Evolutionary conservation across 2,113 vertebrate genomes (phyloP).

Genomic region (Mixornis gularis): DNA sequence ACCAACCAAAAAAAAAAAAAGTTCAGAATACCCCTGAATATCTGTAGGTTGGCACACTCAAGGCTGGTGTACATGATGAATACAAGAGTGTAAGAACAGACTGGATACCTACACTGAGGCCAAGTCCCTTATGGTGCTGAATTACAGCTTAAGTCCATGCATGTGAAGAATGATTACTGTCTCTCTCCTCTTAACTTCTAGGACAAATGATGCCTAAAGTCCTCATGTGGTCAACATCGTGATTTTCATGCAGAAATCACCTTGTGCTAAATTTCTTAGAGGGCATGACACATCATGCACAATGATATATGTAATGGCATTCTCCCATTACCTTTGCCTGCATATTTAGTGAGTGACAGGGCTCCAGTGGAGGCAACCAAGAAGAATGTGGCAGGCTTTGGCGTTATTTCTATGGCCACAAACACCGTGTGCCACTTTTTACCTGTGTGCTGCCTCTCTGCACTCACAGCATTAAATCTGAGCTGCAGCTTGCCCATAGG

Average conservation of each 20-base stretch:
- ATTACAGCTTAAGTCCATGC: neutral
- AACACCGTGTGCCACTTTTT: neutral
- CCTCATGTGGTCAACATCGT: neutral
- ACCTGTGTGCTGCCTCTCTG: neutral
- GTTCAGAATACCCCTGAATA: neutral
- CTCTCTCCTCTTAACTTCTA: neutral
- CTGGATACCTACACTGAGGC: neutral
- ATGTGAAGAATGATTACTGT: neutral
- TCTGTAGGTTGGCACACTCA: neutral
- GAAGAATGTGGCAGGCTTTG: neutral
- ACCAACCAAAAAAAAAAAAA: neutral
- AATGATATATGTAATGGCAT: neutral
- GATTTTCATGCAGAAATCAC: neutral
- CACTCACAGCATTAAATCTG: neutral
- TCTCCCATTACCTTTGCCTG: neutral
- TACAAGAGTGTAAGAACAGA: neutral
- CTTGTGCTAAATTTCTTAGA: neutral
- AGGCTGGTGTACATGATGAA: neutral
- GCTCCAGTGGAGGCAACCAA: neutral
- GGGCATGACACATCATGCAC: neutral
- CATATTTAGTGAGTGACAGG: fast-evolving
- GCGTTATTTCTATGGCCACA: neutral
- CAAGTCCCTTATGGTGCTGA: neutral
- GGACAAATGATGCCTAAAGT: neutral
- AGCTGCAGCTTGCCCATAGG: neutral